These are phyloP conservation scores for Cyphomyrmex costatus DNA, from an alignment of 1,140 invertebrate genomes.

Conservation along the genomic window DNA sequence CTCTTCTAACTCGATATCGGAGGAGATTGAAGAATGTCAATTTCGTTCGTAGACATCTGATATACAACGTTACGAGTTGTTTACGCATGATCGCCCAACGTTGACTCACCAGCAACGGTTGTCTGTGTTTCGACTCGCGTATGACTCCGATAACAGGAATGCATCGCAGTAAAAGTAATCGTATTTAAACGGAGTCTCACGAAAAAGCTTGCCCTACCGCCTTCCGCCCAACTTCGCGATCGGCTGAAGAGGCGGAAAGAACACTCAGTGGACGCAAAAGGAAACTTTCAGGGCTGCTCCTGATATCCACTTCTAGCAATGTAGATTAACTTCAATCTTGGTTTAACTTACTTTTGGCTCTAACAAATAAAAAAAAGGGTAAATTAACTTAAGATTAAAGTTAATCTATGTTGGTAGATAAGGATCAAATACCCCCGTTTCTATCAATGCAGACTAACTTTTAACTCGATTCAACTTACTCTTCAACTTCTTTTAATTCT, in stretches of 20 bases:
- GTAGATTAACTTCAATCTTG: too few relatives aligned
- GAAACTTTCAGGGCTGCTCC: too few relatives aligned
- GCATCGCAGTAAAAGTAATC: slow-evolving; percentile 18
- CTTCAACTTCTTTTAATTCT: too few relatives aligned
- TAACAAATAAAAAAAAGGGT: too few relatives aligned
- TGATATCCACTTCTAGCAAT: too few relatives aligned
- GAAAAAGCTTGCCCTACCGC: neutral
- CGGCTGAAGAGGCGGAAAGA: neutral
- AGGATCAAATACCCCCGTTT: too few relatives aligned
- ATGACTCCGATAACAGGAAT: slow-evolving; percentile 30
- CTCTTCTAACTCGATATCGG: neutral
- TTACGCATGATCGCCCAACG: slow-evolving; percentile 15
- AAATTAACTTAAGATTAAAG: too few relatives aligned
- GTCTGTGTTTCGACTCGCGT: slow-evolving; percentile 5
- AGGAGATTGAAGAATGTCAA: neutral
- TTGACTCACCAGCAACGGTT: neutral
- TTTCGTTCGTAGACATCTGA: neutral
- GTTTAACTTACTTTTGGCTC: too few relatives aligned
- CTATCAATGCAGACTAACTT: too few relatives aligned
- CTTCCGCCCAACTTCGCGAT: neutral
- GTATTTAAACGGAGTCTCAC: neutral
- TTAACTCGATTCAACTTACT: too few relatives aligned
- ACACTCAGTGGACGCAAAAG: neutral
- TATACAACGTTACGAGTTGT: slow-evolving; percentile 18
- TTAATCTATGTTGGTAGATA: too few relatives aligned